Evolutionary conservation across 2,113 vertebrate species (phyloP).

Genomic region (Panthera tigris): DNA sequence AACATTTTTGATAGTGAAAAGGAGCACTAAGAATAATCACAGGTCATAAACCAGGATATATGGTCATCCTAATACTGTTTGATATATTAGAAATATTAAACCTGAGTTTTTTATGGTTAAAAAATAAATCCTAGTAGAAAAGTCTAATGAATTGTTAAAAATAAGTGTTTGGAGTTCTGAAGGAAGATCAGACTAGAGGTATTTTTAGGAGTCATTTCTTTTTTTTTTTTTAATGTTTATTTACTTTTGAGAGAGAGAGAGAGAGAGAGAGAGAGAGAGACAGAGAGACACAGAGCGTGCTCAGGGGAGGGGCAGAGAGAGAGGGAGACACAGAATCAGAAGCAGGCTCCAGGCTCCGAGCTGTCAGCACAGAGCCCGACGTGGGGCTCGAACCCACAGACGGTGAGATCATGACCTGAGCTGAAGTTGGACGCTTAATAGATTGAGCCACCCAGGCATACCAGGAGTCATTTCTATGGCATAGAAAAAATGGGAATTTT

Average conservation of each 20-base stretch:
- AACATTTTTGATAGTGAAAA: not conserved
- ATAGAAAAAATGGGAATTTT: not conserved
- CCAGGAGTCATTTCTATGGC: not conserved
- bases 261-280: too few species aligned
- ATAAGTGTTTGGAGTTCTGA: not conserved
- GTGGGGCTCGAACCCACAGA: too few species aligned
- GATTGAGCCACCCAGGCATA: too few species aligned
- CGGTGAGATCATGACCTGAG: too few species aligned
- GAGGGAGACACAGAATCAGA: too few species aligned
- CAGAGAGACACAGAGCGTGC: too few species aligned
- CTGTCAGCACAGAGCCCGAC: too few species aligned
- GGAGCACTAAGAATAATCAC: not conserved
- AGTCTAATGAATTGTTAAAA: not conserved
- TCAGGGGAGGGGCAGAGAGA: too few species aligned
- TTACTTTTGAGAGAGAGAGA: too few species aligned
- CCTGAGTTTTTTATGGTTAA: not conserved
- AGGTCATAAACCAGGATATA: not conserved
- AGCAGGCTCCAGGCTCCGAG: too few species aligned
- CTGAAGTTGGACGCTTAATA: too few species aligned
- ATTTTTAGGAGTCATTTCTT: constrained; percentile 1
- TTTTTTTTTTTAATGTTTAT: too few species aligned
- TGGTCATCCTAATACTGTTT: not conserved
- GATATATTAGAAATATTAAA: constrained; percentile 9
- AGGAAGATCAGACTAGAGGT: not conserved
- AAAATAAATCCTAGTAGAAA: not conserved